Base-by-base conservation (phyloP, 2,888 invertebrate genomes). In the Odontomyia ornata region DNA sequence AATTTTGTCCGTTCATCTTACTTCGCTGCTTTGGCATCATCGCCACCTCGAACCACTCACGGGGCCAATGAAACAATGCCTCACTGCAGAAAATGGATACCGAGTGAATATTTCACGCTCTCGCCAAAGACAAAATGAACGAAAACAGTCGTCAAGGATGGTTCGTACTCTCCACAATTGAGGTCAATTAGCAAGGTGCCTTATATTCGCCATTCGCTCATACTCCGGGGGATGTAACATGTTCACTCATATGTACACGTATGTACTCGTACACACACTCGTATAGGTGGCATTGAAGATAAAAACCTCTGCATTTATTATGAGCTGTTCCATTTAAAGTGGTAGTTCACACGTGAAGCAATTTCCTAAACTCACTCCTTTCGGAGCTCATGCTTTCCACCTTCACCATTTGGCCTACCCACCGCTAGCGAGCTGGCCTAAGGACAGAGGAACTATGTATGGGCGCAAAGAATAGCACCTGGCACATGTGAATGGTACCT, bases 241-340 rank as follows among this genome's bases (percentile, higher is more conserved):
- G 65, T 36, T 21, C 65, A 36, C 36, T 36, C 36, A 9, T 36
- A 9, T 36, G 36, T 36, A 36, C 9, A 9, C 9, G 36, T n/a
- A 60, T 23, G 65, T 36, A 13, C 65, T 21, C 36, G 3, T 9
- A 9, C 9, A 9, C 9, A 9, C 9, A 36, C 9, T 3, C 9
- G 36, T 36, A 36, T 36, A 36, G 36, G 3, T 36, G 5, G 9
- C 36, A 65, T 65, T 65, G 65, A 27, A 52, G 52, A 72, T 72
- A 72, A 72, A 69, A 72, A 28, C 52, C 56, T 56, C 71, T 52
- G 71, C 71, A 72, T 56, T 72, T 52, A 56, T 52, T 52, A 72
- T 72, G 71, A 72, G 56, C 52, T 72, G 71, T 72, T 52, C 71
- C 56, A 72, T 56, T 27, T 72, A 56, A 72, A 72, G 71, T 72